Percentiles rank a stretch among this genome's conserved stretches.
phyloP scores from a whole-genome alignment of 2,888 invertebrate species.

The Adelphocoris suturalis region DNA sequence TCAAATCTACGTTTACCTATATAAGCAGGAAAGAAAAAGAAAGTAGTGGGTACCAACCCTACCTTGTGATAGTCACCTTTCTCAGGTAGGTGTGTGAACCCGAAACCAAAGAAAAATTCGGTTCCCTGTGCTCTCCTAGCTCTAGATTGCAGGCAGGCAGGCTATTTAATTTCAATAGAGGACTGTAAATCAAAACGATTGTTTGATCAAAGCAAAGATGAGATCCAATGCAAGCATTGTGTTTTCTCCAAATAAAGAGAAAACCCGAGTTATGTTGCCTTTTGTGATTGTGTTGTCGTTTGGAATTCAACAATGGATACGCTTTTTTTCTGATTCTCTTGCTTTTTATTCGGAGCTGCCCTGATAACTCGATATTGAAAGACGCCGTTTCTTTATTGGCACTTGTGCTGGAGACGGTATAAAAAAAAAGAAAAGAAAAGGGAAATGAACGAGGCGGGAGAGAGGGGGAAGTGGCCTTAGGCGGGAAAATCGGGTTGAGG shows the following conservation, averaged over 20 bases:
- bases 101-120: no score
- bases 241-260: not conserved
- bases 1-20: no score
- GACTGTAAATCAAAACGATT: not conserved
- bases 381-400: constrained; percentile 44
- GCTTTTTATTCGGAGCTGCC: constrained; percentile 1
- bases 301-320: constrained; percentile 10
- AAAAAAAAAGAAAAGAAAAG: constrained; percentile 24
- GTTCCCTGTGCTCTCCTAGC: not conserved
- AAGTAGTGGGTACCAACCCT: no score
- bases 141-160: not conserved
- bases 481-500: constrained; percentile 48
- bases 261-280: not conserved
- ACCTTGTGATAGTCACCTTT: no score
- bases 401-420: constrained; percentile 11
- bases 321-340: not conserved
- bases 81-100: no score
- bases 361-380: constrained; percentile 19
- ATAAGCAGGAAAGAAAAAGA: no score
- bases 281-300: constrained; percentile 21
- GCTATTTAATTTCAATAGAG: not conserved
- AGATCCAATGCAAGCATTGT: constrained; percentile 1
- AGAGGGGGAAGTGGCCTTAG: constrained; percentile 1
- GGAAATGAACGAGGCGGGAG: constrained; percentile 14
- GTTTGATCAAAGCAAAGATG: not conserved